Base-by-base conservation (phyloP, 2,797 vertebrate genomes). In the Takifugu rubripes region DNA sequence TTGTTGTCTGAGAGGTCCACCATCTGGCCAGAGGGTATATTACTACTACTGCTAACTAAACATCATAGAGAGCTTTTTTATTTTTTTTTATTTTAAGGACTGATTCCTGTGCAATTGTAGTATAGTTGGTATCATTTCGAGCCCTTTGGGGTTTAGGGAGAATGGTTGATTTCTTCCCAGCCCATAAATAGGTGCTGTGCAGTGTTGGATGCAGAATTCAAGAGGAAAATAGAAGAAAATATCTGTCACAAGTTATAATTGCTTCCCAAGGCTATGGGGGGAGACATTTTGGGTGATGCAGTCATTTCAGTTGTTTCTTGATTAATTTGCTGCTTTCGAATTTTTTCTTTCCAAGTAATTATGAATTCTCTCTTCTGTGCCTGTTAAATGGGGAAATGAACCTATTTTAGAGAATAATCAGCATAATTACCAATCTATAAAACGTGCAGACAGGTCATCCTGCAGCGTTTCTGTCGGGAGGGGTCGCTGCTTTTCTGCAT, bases 351-450 rank as follows among this genome's bases (percentile, higher is more conserved):
- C 27, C 7, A 29, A 29, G 27, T 29, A 29, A 29, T 29, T 5
- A 29, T 29, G 27, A 7, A 29, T 4, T 29, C 27, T 29, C 27
- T 7, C 4, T 29, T 7, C 27, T 7, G 4, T 5, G 27, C 7
- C 27, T 4, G 4, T 29, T 29, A 29, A 29, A 29, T 29, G 7
- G 7, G 27, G 27, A 29, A 29, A 29, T 5, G 27, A 29, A 29
- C 27, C 4, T 29, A 29, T 29, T 7, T 5, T 21, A 29, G 7
- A 5, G 27, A 29, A 83, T 80, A 75, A 75, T 76, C 31, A 1
- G 17, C 6, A 56, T 64, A 71, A 68, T 74, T 74, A 83, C 49
- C 33, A 55, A 82, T 82, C 59, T 44, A 57, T 44, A 48, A 69
- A 54, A 62, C 33, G 17, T 0, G 31, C 61, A 54, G 54, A 56